Percentiles rank a stretch among this genome's conserved stretches.
These are phyloP conservation scores for Channa striata DNA, from an alignment of 2,797 vertebrate species.

Conservation along the genomic window DNA sequence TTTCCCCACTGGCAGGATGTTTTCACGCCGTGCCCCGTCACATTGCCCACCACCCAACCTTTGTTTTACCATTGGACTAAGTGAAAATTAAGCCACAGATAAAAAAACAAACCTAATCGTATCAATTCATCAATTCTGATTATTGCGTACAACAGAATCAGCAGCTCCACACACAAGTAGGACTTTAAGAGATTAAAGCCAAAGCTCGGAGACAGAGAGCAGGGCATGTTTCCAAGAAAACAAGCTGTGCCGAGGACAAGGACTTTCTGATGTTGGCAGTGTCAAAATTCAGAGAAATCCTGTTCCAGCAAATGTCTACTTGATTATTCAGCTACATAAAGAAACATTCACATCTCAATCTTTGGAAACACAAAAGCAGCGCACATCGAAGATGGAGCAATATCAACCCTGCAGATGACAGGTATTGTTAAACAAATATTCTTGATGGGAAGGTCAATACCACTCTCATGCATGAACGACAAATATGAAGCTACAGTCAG, in stretches of 20 bases:
- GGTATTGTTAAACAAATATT: too few species aligned
- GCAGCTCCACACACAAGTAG: constrained; percentile 29
- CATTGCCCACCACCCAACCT: too few species aligned
- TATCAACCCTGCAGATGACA: too few species aligned
- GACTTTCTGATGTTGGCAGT: constrained; percentile 40
- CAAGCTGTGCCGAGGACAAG: constrained; percentile 46
- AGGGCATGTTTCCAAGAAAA: constrained; percentile 74
- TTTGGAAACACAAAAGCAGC: neutral
- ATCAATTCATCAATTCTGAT: constrained; percentile 26
- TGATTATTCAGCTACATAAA: constrained; percentile 32
- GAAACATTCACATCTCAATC: constrained; percentile 9
- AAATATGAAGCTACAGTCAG: neutral
- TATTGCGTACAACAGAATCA: constrained; percentile 23
- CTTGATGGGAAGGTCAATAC: neutral
- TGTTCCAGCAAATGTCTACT: constrained; percentile 41
- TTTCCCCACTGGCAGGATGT: too few species aligned
- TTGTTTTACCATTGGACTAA: neutral
- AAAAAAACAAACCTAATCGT: constrained; percentile 7
- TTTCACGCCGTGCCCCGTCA: too few species aligned
- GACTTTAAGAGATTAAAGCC: constrained; percentile 61
- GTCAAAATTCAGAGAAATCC: constrained; percentile 43
- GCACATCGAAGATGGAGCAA: neutral
- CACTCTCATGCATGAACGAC: neutral
- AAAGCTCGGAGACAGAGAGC: constrained; percentile 42
- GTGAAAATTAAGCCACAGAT: constrained; percentile 18